Base-by-base conservation (phyloP, 1,140 invertebrate species). In the Dreissena rostriformis region DNA sequence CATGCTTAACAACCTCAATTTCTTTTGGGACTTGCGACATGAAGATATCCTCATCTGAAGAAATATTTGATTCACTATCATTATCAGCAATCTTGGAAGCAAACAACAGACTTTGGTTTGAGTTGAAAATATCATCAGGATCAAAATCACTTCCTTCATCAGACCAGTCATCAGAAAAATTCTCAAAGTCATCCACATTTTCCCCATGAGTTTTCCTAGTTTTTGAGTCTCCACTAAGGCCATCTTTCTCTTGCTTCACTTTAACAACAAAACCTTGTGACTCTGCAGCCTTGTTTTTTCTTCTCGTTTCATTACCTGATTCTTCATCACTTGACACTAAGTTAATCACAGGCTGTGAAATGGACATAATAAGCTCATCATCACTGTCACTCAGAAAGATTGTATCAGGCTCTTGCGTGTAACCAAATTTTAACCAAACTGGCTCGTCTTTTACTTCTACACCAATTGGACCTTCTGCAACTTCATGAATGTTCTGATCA, bases 81-180 rank as follows among this genome's bases (percentile, higher is more conserved):
- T 71, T 15, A 12, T 51, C 19, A 39, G 26, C 6, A 22, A 71
- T 71, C 49, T 39, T 2, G 68, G 19, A 19, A n/a, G n/a, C n/a
- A n/a, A n/a, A n/a, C n/a, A n/a, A n/a, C n/a, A 70, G 12, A 52
- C 57, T 68, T 55, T 28, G 29, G 11, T 55, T 67, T 26, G 29
- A 68, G 19, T 29, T 26, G 26, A 79, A 79, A n/a, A 68, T 53
- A 55, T 79, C 53, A 68, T 79, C 67, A 11, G 77, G 77, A 22
- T 79, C 77, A 79, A 79, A 79, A 53, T 79, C 77, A 79, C 65
- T 79, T 10, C 77, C 77, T 39, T 79, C 53, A 49, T 79, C 77
- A 17, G 77, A 79, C 77, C 77, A 79, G 39, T 79, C 77, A 29
- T 79, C 77, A 39, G 49, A 65, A 79, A 68, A 68, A n/a, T 61